Conservation (phyloP, 2,888 invertebrate species). For the Trissolcus brochymenae region DNA sequence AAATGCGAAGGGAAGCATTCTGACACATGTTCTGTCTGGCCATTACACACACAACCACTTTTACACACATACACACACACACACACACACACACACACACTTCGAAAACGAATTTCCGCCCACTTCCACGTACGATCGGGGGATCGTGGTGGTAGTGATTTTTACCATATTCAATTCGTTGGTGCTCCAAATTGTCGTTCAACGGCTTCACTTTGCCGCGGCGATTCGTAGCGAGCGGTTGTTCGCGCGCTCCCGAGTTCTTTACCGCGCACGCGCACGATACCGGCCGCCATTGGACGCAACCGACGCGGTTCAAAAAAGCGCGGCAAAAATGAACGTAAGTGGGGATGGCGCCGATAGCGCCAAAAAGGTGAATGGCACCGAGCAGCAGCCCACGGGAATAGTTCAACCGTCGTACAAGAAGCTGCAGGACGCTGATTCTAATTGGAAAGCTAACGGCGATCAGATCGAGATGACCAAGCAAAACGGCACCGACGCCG, state of each 20-base stretch:
- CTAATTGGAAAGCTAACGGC: constrained; percentile 54
- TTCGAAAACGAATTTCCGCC: constrained; percentile 14
- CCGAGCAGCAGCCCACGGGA: constrained; percentile 14
- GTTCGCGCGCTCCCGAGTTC: constrained; percentile 9
- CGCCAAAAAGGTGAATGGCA: constrained; percentile 61
- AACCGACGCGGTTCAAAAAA: constrained; percentile 65
- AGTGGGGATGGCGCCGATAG: constrained; percentile 64
- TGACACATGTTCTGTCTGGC: no score
- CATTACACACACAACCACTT: no score
- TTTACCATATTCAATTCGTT: constrained; percentile 3
- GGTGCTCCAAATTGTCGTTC: neutral
- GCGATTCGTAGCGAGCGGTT: constrained; percentile 25
- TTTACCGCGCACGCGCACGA: neutral
- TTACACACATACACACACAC: no score
- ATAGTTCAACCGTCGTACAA: constrained; percentile 64
- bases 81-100: neutral
- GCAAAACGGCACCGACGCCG: constrained; percentile 65
- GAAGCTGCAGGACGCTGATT: constrained; percentile 66
- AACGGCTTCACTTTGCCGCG: constrained; percentile 20
- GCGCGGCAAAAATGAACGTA: constrained; percentile 69
- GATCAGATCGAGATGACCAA: constrained; percentile 65
- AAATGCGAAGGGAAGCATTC: no score
- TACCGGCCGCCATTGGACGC: neutral
- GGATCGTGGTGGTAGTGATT: constrained; percentile 21
- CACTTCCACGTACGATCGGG: constrained; percentile 11